Evolutionary conservation across 1,140 invertebrate species (phyloP).

Genomic region (Camponotus pennsylvanicus): DNA sequence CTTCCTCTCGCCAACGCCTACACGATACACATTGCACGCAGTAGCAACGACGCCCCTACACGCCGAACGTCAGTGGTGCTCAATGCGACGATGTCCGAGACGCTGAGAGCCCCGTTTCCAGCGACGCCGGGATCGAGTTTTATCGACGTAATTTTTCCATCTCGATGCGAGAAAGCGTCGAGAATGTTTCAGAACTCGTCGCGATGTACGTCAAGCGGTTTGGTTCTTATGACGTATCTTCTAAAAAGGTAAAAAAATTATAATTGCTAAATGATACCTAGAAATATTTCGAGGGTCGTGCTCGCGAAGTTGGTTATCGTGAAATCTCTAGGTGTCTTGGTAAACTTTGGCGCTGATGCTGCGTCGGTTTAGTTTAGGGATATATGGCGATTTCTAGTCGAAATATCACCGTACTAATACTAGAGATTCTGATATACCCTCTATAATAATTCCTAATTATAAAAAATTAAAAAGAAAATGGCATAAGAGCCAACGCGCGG

Average conservation of each 20-base stretch:
- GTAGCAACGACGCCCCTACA: slow-evolving; percentile 81
- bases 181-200: not conserved
- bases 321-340: not conserved
- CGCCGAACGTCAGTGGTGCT: slow-evolving; percentile 74
- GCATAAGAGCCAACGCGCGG: too few species aligned
- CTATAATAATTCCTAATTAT: not conserved
- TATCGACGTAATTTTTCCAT: not conserved
- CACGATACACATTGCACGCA: slow-evolving; percentile 83
- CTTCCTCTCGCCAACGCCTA: slow-evolving; percentile 83
- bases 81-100: slow-evolving; percentile 23
- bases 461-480: too few species aligned
- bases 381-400: not conserved
- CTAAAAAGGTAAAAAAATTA: not conserved
- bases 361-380: not conserved
- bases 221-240: not conserved
- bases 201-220: not conserved
- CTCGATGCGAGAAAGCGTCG: too few species aligned
- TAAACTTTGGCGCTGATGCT: not conserved
- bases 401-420: not conserved
- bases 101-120: slow-evolving; percentile 33
- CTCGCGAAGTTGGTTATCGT: not conserved
- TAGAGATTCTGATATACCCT: not conserved
- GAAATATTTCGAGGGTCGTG: not conserved
- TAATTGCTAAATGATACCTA: not conserved
- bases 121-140: not conserved